phyloP scores from a whole-genome alignment of 2,797 vertebrate genomes.

The Rhodeus uyekii region DNA sequence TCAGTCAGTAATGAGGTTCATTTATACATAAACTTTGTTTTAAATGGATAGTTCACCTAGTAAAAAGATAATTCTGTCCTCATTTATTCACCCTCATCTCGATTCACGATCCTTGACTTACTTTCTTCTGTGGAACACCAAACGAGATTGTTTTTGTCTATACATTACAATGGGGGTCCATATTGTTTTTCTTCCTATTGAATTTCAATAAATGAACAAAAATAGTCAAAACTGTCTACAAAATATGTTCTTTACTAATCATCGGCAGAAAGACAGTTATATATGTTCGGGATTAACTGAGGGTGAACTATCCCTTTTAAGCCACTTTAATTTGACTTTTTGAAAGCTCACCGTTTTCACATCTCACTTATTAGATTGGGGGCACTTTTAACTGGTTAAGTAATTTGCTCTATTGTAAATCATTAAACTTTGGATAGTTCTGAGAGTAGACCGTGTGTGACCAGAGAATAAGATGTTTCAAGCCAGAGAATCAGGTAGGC shows the following conservation, averaged over 20 bases:
- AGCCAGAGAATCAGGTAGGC: slow-evolving; percentile 66
- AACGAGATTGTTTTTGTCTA: not conserved
- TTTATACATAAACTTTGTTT: not conserved
- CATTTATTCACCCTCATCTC: not conserved
- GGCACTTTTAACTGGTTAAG: not conserved
- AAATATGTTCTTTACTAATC: not conserved
- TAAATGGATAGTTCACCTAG: not conserved
- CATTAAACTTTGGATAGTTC: not conserved
- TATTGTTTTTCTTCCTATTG: not conserved
- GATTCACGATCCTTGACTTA: not conserved
- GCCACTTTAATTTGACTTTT: not conserved
- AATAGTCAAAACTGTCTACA: not conserved
- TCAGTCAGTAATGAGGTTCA: not conserved
- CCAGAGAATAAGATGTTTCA: not conserved
- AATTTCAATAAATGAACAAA: not conserved
- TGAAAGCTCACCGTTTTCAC: not conserved
- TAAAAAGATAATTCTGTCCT: not conserved
- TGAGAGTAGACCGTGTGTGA: not conserved
- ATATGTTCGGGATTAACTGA: not conserved
- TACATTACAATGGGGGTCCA: not conserved
- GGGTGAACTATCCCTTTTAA: not conserved
- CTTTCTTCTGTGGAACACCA: not conserved
- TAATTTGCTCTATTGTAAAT: not conserved
- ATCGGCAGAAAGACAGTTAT: not conserved
- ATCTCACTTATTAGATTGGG: not conserved